These are phyloP conservation scores for Lasioglossum morio DNA, from an alignment of 2,888 invertebrate genomes.

Conservation along the genomic window DNA sequence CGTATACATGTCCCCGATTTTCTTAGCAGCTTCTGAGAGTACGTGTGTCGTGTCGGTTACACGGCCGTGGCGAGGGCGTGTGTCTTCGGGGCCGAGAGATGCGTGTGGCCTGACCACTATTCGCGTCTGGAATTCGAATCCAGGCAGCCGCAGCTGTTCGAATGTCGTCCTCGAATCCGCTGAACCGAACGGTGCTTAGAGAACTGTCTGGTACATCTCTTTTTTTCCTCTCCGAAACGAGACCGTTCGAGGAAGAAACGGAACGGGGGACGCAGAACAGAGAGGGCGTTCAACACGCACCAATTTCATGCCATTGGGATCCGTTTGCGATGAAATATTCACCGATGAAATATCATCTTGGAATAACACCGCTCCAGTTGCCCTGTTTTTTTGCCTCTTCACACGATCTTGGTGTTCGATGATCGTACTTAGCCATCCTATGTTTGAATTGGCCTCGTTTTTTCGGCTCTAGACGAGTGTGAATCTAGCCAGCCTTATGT, in stretches of 20 bases:
- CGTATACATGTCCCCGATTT: constrained; percentile 62
- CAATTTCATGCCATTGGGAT: background rate
- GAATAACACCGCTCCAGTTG: background rate
- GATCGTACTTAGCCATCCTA: background rate
- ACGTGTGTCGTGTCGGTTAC: constrained; percentile 27
- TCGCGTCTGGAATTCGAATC: constrained; percentile 65
- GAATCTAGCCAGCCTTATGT: background rate
- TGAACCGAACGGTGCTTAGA: constrained; percentile 28
- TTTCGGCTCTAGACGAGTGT: background rate
- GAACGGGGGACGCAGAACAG: background rate
- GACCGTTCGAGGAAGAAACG: constrained; percentile 13
- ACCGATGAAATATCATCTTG: background rate
- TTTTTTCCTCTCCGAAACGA: background rate
- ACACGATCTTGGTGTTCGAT: background rate
- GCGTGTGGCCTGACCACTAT: constrained; percentile 62
- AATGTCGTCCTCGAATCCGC: constrained; percentile 44
- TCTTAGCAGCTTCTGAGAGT: constrained; percentile 51
- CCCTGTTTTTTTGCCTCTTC: background rate
- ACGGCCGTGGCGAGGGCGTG: constrained; percentile 36
- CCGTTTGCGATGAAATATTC: background rate
- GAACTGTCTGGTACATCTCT: constrained; percentile 1
- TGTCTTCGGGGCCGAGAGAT: constrained; percentile 18
- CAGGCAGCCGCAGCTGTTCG: constrained; percentile 53
- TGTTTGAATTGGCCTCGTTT: background rate
- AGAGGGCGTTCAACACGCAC: constrained; percentile 8